Evolutionary conservation across 1,140 invertebrate genomes (phyloP).

Genomic region (Semibalanus balanoides): DNA sequence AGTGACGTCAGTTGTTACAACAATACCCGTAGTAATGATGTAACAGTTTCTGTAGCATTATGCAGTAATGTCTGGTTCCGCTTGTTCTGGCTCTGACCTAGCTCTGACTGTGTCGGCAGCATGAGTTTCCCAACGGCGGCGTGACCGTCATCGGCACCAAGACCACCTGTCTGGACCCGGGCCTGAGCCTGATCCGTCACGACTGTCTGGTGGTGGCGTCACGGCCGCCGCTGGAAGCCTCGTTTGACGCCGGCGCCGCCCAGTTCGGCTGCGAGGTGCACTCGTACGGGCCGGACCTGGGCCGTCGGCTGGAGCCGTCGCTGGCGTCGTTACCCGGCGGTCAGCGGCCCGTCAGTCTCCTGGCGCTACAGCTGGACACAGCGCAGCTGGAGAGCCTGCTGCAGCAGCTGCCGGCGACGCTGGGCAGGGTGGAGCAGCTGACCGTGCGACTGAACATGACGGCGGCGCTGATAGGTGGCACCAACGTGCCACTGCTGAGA

Average conservation of each 20-base stretch:
- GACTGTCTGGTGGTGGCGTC: background rate
- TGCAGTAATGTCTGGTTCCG: no score
- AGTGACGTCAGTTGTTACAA: no score
- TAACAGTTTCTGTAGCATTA: no score
- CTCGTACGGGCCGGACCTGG: background rate
- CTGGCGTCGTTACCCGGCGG: background rate
- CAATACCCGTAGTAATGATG: no score
- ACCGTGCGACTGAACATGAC: background rate
- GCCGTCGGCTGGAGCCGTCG: background rate
- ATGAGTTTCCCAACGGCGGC: slow-evolving; percentile 82
- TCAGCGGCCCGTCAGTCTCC: background rate
- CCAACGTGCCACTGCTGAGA: background rate
- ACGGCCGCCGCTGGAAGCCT: background rate
- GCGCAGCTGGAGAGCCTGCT: background rate
- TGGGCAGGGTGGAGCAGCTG: background rate
- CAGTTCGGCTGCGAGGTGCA: background rate
- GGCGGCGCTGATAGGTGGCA: background rate
- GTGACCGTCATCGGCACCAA: slow-evolving; percentile 46
- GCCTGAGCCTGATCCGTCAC: background rate
- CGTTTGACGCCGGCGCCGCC: background rate
- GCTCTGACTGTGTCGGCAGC: no score
- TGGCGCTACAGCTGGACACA: background rate
- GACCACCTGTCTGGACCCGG: background rate
- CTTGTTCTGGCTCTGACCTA: no score
- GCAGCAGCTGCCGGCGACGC: no score